Conservation (phyloP, 1,140 invertebrate genomes). For the Lepidotrigona ventralis region DNA sequence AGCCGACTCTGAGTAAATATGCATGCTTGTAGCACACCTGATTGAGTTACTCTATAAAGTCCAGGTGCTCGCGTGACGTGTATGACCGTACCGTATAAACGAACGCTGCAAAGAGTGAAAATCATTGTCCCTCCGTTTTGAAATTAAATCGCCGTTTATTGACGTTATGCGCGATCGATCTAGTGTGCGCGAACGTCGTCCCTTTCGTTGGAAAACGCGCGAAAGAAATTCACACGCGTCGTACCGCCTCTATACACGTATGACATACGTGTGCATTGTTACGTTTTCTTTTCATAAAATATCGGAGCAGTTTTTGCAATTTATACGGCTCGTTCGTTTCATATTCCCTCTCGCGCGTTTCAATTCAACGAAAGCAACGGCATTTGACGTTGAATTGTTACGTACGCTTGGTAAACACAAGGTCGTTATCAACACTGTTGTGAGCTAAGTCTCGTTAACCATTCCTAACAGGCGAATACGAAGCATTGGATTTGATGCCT, state of each 20-base stretch:
- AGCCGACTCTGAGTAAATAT: constrained; percentile 69
- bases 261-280: neutral
- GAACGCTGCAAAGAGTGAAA: constrained; percentile 58
- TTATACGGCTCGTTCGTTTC: neutral
- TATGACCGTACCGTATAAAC: constrained; percentile 44
- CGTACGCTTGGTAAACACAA: constrained; percentile 60
- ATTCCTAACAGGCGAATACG: constrained; percentile 65
- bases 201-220: no score
- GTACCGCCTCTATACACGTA: no score
- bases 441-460: constrained; percentile 66
- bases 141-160: neutral
- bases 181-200: neutral
- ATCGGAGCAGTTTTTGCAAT: neutral
- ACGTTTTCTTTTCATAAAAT: neutral
- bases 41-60: constrained; percentile 38
- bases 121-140: constrained; percentile 44
- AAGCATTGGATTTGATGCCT: constrained; percentile 65
- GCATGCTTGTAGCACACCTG: constrained; percentile 64
- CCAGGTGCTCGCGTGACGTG: constrained; percentile 62
- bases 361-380: constrained; percentile 19
- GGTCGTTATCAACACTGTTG: constrained; percentile 62
- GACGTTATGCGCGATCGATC: constrained; percentile 1
- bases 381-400: constrained; percentile 57
- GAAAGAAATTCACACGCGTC: no score
- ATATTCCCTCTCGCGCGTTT: neutral